Evolutionary conservation across 2,888 invertebrate genomes (phyloP), one percentile per base, ranked within the genome.

Genomic region (Myathropa florea): DNA sequence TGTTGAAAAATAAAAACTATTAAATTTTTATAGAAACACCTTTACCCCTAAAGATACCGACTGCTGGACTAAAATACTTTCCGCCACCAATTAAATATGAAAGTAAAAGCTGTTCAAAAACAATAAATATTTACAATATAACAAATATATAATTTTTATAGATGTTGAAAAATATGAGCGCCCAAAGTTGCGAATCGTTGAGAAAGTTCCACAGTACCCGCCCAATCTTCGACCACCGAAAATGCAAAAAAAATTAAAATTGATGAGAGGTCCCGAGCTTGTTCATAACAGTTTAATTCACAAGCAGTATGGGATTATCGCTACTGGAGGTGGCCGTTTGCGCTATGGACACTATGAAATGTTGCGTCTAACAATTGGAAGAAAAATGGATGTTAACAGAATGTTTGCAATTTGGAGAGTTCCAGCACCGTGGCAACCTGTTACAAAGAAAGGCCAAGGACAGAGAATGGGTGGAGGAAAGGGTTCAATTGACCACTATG

Each of bases 351-450:
- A 99, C 92, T 96, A 97, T 92, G 98, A 99, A 93, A 96, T 97
- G 96, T 94, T 97, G 28, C 95, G 99, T 91, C 92, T 92, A 10
- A 94, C 94, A 9, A 93, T 99, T 30, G 96, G 96, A 76, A 94
- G 96, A 65, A 96, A 96, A 90, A 94, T 99, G 90, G 96, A 98
- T 89, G 93, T 94, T 23, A 95, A 94, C 88, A 94, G 95, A 89
- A 97, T 97, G 96, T 99, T 99, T 94, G 98, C 98, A 0, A 94
- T 97, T 33, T 99, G 99, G 98, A 94, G 99, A 89, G 94, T 99
- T 0, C 98, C 98, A 89, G 94, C 97, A 0, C 98, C 99, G 0
- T 99, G 99, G 99, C 98, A 99, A 90, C 97, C 99, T 0, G 93
- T 98, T 10, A 97, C 97, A 0, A 97, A 96, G 92, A 97, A 97